Percentiles rank a stretch among this genome's conserved stretches.
phyloP scores from a whole-genome alignment of 2,888 invertebrate species.

The Metellina segmentata region DNA sequence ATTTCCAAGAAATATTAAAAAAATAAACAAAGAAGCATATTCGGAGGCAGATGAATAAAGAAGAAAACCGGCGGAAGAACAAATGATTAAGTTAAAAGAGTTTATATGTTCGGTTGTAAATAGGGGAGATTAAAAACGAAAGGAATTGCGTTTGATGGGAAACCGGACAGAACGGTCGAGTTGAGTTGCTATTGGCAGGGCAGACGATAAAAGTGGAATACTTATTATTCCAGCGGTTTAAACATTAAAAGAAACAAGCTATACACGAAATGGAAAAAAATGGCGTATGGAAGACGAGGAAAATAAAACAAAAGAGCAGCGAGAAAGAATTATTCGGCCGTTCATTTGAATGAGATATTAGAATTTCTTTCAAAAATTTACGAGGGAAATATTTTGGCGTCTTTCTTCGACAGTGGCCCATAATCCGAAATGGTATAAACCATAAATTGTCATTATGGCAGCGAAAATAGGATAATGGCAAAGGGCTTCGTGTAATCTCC shows the following conservation, averaged over 20 bases:
- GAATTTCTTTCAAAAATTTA: constrained; percentile 8
- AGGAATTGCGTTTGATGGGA: constrained; percentile 15
- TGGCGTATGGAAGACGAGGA: background rate
- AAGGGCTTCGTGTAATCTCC: background rate
- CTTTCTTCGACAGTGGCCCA: background rate
- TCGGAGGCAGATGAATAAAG: background rate
- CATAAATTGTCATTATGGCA: background rate
- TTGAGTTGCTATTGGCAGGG: constrained; percentile 34
- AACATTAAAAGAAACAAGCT: constrained; percentile 32
- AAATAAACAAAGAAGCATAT: background rate
- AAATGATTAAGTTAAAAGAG: constrained; percentile 44
- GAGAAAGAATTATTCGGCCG: constrained; percentile 12
- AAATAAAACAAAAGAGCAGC: background rate
- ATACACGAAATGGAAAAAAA: background rate
- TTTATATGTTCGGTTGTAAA: constrained; percentile 36
- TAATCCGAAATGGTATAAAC: constrained; percentile 16
- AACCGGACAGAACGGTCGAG: background rate
- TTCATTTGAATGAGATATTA: constrained; percentile 35
- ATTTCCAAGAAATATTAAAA: constrained; percentile 10
- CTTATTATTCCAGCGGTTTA: constrained; percentile 53
- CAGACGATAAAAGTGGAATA: constrained; percentile 13
- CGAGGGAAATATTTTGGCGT: constrained; percentile 2
- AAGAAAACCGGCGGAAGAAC: constrained; percentile 1
- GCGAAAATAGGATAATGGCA: background rate
- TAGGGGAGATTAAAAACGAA: constrained; percentile 26